These are phyloP conservation scores for Calliopum simillimum DNA, from an alignment of 2,888 invertebrate species.

Conservation along the genomic window DNA sequence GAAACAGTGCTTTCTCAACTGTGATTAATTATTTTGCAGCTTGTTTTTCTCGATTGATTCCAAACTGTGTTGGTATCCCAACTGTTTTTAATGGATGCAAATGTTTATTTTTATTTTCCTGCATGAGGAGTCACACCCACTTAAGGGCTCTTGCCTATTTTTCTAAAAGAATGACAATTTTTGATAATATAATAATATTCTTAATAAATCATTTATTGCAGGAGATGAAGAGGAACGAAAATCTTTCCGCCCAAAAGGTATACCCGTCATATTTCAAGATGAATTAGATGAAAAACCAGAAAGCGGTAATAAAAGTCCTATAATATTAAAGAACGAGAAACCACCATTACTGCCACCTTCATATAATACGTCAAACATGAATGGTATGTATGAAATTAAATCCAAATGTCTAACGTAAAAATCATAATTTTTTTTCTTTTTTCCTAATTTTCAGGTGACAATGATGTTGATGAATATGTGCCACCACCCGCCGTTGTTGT, in stretches of 20 bases:
- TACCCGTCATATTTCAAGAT: constrained; percentile 97
- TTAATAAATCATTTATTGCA: constrained; percentile 41
- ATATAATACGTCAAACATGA: constrained; percentile 66
- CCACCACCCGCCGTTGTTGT: constrained; percentile 85
- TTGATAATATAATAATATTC: too few species aligned
- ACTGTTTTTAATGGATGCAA: too few species aligned
- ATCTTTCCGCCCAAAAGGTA: constrained; percentile 84
- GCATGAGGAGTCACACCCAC: too few species aligned
- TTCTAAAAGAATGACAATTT: neutral
- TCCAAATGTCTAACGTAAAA: constrained; percentile 40
- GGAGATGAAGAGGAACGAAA: constrained; percentile 85
- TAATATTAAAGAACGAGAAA: constrained; percentile 94
- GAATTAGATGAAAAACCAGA: constrained; percentile 94
- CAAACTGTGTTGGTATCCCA: too few species aligned
- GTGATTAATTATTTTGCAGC: too few species aligned
- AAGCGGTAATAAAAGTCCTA: constrained; percentile 89
- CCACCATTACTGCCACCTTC: constrained; percentile 88
- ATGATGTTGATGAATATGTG: constrained; percentile 83
- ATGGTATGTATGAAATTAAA: constrained; percentile 52
- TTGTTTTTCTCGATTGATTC: too few species aligned
- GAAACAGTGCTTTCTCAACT: too few species aligned
- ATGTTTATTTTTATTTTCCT: too few species aligned
- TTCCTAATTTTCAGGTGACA: constrained; percentile 55
- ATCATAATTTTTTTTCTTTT: constrained; percentile 31
- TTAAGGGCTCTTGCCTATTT: neutral